Conservation (phyloP, 2,888 invertebrate genomes). For the Trissoscelio sp. region DNA sequence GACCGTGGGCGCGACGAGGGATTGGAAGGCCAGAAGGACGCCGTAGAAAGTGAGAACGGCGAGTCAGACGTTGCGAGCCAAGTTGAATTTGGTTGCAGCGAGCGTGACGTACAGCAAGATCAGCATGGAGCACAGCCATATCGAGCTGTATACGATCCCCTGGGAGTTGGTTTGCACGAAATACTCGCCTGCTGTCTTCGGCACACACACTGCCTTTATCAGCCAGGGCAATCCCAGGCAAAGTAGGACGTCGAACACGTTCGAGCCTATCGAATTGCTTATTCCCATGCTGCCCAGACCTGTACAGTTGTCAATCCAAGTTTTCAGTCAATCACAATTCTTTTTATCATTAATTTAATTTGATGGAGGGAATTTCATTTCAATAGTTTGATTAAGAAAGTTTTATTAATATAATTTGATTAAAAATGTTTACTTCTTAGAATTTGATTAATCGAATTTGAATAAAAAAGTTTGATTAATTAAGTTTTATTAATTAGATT, state of each 20-base stretch:
- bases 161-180: conserved; percentile 90
- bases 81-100: conserved; percentile 87
- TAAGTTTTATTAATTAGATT: too few species aligned
- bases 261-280: conserved; percentile 92
- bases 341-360: too few species aligned
- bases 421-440: too few species aligned
- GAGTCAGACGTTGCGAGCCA: conserved; percentile 89
- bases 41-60: conserved; percentile 88
- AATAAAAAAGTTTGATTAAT: too few species aligned
- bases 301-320: too few species aligned
- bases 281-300: conserved; percentile 91
- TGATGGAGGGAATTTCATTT: too few species aligned
- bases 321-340: too few species aligned
- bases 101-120: conserved; percentile 88
- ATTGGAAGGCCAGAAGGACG: conserved; percentile 88
- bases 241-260: conserved; percentile 91
- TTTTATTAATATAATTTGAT: too few species aligned
- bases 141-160: conserved; percentile 90
- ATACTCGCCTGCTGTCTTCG: conserved; percentile 85
- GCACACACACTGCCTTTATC: conserved; percentile 87
- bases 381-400: too few species aligned
- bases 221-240: conserved; percentile 92
- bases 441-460: too few species aligned
- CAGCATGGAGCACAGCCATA: conserved; percentile 90
- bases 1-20: conserved; percentile 90